These are phyloP conservation scores for Nycticebus coucang DNA, from an alignment of 2,113 vertebrate species.

Conservation along the genomic window DNA sequence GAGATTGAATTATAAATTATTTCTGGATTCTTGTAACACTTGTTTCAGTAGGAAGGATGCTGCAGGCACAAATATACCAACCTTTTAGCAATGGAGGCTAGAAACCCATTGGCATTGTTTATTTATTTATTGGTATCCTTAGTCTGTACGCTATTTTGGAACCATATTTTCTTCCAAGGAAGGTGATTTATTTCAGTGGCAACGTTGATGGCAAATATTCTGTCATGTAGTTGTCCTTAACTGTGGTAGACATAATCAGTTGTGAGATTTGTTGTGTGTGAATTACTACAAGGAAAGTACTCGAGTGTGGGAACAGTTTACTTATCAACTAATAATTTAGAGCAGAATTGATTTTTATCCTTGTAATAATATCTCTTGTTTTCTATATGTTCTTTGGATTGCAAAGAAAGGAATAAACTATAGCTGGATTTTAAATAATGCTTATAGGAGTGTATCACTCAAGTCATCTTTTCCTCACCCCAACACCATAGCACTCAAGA, in stretches of 20 bases:
- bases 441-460: background rate
- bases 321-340: background rate
- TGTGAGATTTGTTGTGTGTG: background rate
- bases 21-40: background rate
- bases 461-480: background rate
- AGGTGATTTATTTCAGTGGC: background rate
- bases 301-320: background rate
- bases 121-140: background rate
- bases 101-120: background rate
- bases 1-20: background rate
- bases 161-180: background rate
- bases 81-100: background rate
- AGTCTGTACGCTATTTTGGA: background rate
- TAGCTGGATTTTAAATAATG: slow-evolving; percentile 6
- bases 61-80: background rate
- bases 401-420: background rate
- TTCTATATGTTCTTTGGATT: background rate
- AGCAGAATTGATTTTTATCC: background rate
- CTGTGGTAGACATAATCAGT: background rate
- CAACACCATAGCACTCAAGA: background rate
- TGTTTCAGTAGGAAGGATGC: background rate
- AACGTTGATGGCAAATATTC: background rate
- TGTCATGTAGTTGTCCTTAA: background rate
- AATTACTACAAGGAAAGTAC: background rate
- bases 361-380: background rate